Base-by-base conservation (phyloP, 2,888 invertebrate species). In the Drosophila pullipes region DNA sequence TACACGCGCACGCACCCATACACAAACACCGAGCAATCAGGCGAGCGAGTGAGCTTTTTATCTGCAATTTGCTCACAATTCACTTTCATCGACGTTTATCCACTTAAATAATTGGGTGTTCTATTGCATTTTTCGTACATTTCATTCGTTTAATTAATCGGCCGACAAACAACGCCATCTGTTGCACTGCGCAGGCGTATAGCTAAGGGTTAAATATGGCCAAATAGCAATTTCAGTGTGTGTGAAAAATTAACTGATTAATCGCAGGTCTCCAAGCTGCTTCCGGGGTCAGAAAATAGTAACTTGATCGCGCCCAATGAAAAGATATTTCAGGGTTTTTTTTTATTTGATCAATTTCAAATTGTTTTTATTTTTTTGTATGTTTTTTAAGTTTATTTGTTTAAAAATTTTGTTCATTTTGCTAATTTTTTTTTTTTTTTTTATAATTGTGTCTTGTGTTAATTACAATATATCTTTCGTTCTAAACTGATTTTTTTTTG, bases 331-430 rank as follows among this genome's bases (percentile, higher is more conserved):
- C 9, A 16, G 4, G 41, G 11, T 47, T 37, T 52, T 72, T 72
- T 47, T 60, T 76, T 74, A 76, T 81, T 85, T 89, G 69, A 87
- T 85, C 84, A 85, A 85, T 87, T 87, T 87, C 80, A 79, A 81
- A 84, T 88, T 71, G 63, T 67, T 78, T 60, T 62, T 55, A 70
- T 64, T 61, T 66, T 72, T 67, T 72, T 62, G 57, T 58, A 59
- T 78, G 75, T 74, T 83, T 81, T 89, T 73, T 83, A 85, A 83
- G 81, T 87, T 87, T 90, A 90, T 90, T 84, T 90, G 89, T 89
- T 88, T 88, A 88, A 89, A 90, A 86, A 88, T 87, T 85, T 90
- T 90, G 89, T 89, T 88, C 85, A 86, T 89, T 84, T 85, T 85
- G 88, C 85, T 85, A 85, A 85, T 81, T 83, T 82, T 75, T 76